These are phyloP conservation scores for Podiceps cristatus DNA, from an alignment of 2,113 vertebrate genomes.

Conservation along the genomic window DNA sequence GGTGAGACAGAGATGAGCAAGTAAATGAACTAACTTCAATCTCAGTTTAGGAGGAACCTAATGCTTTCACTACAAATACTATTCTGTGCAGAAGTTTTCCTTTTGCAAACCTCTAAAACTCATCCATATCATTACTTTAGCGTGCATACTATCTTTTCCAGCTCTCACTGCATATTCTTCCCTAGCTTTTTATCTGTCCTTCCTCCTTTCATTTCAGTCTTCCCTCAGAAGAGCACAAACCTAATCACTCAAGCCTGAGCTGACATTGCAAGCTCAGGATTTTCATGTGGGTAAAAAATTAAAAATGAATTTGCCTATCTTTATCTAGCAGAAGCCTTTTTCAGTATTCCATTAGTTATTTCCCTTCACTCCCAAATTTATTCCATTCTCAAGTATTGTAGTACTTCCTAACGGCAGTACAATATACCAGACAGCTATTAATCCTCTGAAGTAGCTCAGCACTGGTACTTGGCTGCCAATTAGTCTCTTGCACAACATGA, in stretches of 20 bases:
- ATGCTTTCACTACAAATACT: background rate
- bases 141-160: background rate
- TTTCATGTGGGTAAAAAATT: background rate
- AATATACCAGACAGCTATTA: background rate
- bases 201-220: background rate
- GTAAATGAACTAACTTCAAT: background rate
- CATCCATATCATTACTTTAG: background rate
- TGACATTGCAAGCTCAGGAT: conserved; percentile 1
- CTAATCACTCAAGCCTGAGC: background rate
- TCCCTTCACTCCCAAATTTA: background rate
- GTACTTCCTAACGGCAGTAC: background rate
- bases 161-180: background rate
- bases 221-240: background rate
- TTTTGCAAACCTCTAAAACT: background rate
- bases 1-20: background rate
- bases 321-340: background rate
- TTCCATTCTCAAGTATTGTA: background rate
- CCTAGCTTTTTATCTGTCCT: background rate
- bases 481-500: background rate
- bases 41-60: background rate
- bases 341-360: background rate
- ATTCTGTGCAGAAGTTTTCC: background rate
- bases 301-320: background rate
- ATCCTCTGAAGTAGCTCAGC: background rate
- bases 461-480: background rate